Evolutionary conservation across 2,888 invertebrate genomes (phyloP).

Genomic region (Plagodis dolabraria): DNA sequence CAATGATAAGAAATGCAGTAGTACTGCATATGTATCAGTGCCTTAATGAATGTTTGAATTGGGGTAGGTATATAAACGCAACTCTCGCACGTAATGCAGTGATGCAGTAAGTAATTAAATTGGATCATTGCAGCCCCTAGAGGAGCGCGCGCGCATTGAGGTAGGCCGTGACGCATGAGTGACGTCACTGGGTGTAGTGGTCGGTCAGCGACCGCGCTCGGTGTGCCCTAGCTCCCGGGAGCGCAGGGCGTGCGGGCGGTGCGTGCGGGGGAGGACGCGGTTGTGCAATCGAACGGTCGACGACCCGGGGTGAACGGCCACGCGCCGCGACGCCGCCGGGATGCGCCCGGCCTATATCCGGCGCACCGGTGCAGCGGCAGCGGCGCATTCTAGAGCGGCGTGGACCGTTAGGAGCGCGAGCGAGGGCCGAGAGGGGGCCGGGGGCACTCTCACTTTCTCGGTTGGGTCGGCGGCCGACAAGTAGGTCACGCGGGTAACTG

Average conservation of each 20-base stretch:
- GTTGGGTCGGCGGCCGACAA: slow-evolving; percentile 90
- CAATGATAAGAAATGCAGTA: neutral
- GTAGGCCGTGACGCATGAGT: slow-evolving; percentile 84
- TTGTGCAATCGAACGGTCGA: slow-evolving; percentile 83
- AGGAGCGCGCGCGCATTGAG: slow-evolving; percentile 84
- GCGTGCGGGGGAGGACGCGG: slow-evolving; percentile 52
- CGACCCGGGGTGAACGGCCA: slow-evolving; percentile 82
- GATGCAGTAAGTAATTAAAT: slow-evolving; percentile 55
- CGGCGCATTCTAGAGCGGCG: slow-evolving; percentile 84
- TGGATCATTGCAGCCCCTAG: slow-evolving; percentile 77
- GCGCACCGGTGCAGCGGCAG: slow-evolving; percentile 82
- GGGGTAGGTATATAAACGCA: neutral
- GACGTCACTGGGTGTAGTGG: slow-evolving; percentile 75
- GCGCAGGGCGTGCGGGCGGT: slow-evolving; percentile 53
- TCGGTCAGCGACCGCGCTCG: slow-evolving; percentile 71
- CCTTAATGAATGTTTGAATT: neutral
- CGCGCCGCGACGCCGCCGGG: slow-evolving; percentile 81
- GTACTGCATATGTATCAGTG: neutral
- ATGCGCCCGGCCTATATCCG: slow-evolving; percentile 85
- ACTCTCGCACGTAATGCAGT: neutral
- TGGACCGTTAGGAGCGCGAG: slow-evolving; percentile 81
- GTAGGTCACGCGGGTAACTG: slow-evolving; percentile 90
- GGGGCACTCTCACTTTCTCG: slow-evolving; percentile 85
- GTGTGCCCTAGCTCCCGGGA: slow-evolving; percentile 73
- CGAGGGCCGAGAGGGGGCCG: slow-evolving; percentile 63